Percentiles rank a stretch among this genome's conserved stretches.
Conservation (phyloP, 2,113 vertebrate genomes). For the Megaceryle torquata region DNA sequence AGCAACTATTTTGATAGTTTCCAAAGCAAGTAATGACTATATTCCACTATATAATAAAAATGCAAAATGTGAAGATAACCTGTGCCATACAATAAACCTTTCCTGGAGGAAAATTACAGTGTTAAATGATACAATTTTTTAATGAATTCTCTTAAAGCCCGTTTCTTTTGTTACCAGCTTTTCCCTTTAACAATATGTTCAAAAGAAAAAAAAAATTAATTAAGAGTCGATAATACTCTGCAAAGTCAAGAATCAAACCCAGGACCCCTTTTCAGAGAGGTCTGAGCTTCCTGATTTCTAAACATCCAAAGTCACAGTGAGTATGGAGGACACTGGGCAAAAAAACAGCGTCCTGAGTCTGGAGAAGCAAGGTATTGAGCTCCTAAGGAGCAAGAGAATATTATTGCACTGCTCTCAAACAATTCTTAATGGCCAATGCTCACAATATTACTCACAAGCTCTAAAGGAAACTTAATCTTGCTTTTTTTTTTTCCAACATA, state of each 20-base stretch:
- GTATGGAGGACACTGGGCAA: background rate
- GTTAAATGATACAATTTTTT: background rate
- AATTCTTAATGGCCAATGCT: background rate
- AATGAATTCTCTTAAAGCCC: background rate
- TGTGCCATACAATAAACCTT: background rate
- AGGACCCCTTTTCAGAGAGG: background rate
- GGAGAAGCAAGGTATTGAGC: rapidly evolving
- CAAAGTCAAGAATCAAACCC: background rate
- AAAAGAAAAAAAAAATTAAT: background rate
- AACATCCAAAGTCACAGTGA: background rate
- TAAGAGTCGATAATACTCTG: background rate
- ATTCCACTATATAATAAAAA: background rate
- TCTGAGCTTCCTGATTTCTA: background rate
- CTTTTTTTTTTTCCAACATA: background rate
- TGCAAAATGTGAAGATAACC: background rate
- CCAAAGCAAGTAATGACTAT: background rate
- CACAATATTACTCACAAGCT: background rate
- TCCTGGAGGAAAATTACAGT: background rate
- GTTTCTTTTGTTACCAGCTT: background rate
- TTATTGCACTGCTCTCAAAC: background rate
- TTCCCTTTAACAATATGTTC: background rate
- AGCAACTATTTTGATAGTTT: background rate
- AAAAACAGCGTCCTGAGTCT: background rate
- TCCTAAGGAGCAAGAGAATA: background rate
- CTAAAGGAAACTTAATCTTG: background rate